Evolutionary conservation across 2,113 vertebrate genomes (phyloP), one percentile per base, ranked within the genome.

Genomic region (Melanerpes formicivorus): DNA sequence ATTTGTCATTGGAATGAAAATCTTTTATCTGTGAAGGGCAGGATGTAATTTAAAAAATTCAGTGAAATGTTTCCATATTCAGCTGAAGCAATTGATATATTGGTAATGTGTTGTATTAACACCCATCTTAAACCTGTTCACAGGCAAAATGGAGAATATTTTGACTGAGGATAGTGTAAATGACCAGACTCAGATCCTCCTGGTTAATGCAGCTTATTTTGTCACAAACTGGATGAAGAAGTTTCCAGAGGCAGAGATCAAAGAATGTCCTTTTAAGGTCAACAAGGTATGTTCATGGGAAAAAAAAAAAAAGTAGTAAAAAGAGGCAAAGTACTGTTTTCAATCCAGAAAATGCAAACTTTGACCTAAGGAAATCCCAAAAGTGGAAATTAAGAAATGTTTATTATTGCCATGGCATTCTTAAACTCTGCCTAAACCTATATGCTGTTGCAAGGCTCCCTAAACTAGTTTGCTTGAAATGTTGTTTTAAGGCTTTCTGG

Each of bases 181-280:
- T 52, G 96, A 97, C 44, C 92, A 98, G 93, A 98, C 98, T 22
- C 96, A 97, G 95, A 97, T 98, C 42, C 96, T 98, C 14, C 72
- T 98, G 77, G 94, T 98, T 59, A 98, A 98, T 34, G 97, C 98
- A 34, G 97, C 97, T 84, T 98, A 97, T 93, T 98, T 98, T 87
- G 87, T 97, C 84, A 98, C 98, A 93, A 98, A 97, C 64, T 98
- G 98, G 98, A 97, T 98, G 95, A 98, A 98, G 97, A 98, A 97
- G 63, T 98, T 98, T 77, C 96, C 98, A 58, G 97, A 98, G 87
- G 95, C 95, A 63, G 96, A 97, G 84, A 97, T 98, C 69, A 97
- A 97, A 94, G 98, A 98, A 93, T 97, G 96, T 22, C 97, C 97
- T 22, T 98, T 98, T 93, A 97, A 96, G 95, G 56, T 98, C 94